Evolutionary conservation across 2,113 vertebrate genomes (phyloP), one percentile per base, ranked within the genome.

Genomic region (Halcyon senegalensis): DNA sequence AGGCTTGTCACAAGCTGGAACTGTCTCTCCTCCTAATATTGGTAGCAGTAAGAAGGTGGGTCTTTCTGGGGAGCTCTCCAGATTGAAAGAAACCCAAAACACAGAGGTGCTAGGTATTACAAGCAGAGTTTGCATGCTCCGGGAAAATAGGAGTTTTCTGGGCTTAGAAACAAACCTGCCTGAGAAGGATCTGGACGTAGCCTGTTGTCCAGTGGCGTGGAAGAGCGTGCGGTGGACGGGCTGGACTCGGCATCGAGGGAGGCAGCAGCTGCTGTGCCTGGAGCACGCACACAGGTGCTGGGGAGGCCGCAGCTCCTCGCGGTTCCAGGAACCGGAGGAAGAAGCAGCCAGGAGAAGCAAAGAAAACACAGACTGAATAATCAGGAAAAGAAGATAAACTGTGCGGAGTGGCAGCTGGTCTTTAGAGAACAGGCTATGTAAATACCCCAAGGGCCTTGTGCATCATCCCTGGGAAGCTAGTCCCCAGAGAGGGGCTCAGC

Each of bases 321-420:
- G 20, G 75, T 97, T 97, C 95, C 90, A 93, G 88, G 96, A 97
- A 95, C 59, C 76, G 85, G 74, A 80, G 55, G 86, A 89, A 91
- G 63, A 87, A 31, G 43, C 76, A 89, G 96, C 88, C 91, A 96
- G 92, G 41, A 96, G 80, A 20, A 87, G 80, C 43, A 94, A 96
- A 89, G 90, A 96, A 96, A 96, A 95, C 80, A 95, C 60, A 81
- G 53, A 80, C 51, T 84, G 73, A 91, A 96, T 94, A 94, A 95
- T 92, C 67, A 93, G 87, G 96, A 87, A 93, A 96, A 97, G 81
- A 94, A 94, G 92, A 96, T 96, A 97, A 97, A 96, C 93, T 96
- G 80, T 95, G 55, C 96, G 80, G 87, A 95, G 80, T 96, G 95
- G 86, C 95, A 94, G 96, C 87, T 96, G 94, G 80, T 78, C 93